These are phyloP conservation scores for Zhengitettix transpicula DNA, from an alignment of 2,888 invertebrate species.

Conservation along the genomic window DNA sequence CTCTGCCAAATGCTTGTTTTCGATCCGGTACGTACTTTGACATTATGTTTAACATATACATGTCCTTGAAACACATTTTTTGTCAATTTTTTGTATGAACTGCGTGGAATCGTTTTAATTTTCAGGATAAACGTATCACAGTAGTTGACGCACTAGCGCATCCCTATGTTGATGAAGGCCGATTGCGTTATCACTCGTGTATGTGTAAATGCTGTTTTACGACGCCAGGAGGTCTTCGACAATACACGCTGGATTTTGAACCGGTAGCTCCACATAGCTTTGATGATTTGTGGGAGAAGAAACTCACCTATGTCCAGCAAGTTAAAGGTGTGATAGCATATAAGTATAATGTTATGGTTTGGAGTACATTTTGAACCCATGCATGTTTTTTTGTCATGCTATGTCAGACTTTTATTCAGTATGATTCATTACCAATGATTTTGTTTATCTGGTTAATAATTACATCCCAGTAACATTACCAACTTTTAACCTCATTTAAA, in stretches of 20 bases:
- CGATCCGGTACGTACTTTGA: conserved; percentile 63
- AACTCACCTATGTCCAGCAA: conserved; percentile 79
- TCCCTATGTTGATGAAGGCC: conserved; percentile 94
- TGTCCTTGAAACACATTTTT: neutral
- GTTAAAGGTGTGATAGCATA: conserved; percentile 59
- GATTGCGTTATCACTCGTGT: conserved; percentile 96
- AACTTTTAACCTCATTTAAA: no score
- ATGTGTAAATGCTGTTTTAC: conserved; percentile 98
- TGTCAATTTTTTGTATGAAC: neutral
- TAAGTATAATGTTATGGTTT: no score
- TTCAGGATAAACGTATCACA: conserved; percentile 78
- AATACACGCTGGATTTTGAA: conserved; percentile 84
- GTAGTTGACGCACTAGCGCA: conserved; percentile 91
- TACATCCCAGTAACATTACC: no score
- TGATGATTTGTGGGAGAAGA: conserved; percentile 93
- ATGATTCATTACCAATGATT: no score
- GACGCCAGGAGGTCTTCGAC: conserved; percentile 53
- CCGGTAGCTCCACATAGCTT: conserved; percentile 80
- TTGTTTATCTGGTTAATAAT: no score
- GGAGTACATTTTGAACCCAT: no score
- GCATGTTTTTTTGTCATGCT: no score
- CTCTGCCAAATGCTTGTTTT: conserved; percentile 95
- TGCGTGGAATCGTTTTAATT: neutral
- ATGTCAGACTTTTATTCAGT: no score
- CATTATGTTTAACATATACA: neutral